Evolutionary conservation across 2,797 vertebrate species (phyloP).

Genomic region (Hafferia zeledoni): DNA sequence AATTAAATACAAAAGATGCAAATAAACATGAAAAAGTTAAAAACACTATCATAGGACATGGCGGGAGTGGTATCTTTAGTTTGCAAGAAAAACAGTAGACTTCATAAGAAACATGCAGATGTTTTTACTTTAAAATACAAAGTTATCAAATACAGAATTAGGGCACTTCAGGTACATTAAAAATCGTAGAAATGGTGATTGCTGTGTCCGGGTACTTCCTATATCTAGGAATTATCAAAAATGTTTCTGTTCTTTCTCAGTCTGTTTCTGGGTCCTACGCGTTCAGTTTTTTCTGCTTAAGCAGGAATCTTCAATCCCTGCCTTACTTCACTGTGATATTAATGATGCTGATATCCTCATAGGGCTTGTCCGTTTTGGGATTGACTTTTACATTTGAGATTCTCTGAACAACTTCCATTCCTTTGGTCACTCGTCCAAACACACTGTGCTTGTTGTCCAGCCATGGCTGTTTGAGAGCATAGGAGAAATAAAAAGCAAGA

Average conservation of each 20-base stretch:
- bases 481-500: neutral
- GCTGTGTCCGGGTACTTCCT: neutral
- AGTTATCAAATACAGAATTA: constrained; percentile 52
- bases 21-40: neutral
- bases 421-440: constrained; percentile 93
- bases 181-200: neutral
- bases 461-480: constrained; percentile 85
- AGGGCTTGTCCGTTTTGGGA: constrained; percentile 98
- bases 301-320: neutral
- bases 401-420: constrained; percentile 98
- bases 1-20: neutral
- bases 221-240: neutral
- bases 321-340: constrained; percentile 94
- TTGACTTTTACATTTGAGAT: constrained; percentile 97
- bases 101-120: neutral
- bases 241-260: neutral
- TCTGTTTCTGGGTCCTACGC: neutral
- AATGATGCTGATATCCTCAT: constrained; percentile 98
- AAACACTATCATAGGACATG: neutral
- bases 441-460: constrained; percentile 99
- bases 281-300: neutral
- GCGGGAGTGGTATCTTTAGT: neutral
- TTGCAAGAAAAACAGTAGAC: neutral
- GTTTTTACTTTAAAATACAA: constrained; percentile 65
- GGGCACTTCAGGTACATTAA: constrained; percentile 52